These are phyloP conservation scores for Ormyrus nitidulus DNA, from an alignment of 2,888 invertebrate genomes.

Conservation along the genomic window DNA sequence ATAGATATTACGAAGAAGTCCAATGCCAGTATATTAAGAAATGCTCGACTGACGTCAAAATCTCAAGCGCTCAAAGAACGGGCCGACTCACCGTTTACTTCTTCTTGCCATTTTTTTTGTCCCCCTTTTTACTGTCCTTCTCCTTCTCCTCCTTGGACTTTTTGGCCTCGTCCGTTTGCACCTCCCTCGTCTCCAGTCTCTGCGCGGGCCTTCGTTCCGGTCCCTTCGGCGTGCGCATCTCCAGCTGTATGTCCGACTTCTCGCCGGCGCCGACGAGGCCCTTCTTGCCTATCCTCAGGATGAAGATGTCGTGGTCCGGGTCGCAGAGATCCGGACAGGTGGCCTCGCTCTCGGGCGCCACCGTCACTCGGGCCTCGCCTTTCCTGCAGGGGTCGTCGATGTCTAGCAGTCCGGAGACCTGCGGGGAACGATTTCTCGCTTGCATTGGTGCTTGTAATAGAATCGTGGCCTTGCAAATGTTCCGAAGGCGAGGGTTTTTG, in stretches of 20 bases:
- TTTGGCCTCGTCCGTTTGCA: constrained; percentile 77
- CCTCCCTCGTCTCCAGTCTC: constrained; percentile 81
- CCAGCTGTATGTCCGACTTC: constrained; percentile 83
- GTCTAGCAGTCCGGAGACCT: constrained; percentile 66
- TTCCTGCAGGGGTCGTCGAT: constrained; percentile 48
- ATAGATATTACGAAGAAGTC: too few relatives aligned
- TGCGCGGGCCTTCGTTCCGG: constrained; percentile 79
- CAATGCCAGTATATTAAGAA: too few relatives aligned
- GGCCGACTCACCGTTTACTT: neutral
- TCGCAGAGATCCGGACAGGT: constrained; percentile 69
- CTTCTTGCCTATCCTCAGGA: constrained; percentile 86
- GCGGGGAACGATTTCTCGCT: neutral
- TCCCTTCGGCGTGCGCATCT: constrained; percentile 84
- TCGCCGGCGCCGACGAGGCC: constrained; percentile 82
- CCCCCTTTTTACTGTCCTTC: constrained; percentile 23
- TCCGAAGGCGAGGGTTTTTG: neutral
- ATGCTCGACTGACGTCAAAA: too few relatives aligned
- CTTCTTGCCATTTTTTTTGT: neutral
- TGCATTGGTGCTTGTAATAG: neutral
- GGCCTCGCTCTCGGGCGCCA: constrained; percentile 62
- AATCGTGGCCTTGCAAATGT: neutral
- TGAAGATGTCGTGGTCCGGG: constrained; percentile 84
- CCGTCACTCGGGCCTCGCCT: constrained; percentile 61
- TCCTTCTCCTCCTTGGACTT: constrained; percentile 46
- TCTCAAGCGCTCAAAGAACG: too few relatives aligned